Conservation (phyloP, 2,113 vertebrate species). For the Calyptommatus sinebrachiatus region DNA sequence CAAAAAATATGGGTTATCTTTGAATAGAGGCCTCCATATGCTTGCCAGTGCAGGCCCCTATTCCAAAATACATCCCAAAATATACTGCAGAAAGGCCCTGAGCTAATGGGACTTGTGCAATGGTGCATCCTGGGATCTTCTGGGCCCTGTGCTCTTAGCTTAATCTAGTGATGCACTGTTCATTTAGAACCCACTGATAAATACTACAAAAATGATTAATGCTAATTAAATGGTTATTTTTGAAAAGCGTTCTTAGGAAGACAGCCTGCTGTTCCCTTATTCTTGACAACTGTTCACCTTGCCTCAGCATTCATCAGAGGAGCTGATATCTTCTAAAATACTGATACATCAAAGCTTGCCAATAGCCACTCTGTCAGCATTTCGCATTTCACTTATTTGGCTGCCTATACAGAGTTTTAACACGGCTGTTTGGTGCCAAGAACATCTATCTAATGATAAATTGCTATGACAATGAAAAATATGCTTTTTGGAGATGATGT, state of each 20-base stretch:
- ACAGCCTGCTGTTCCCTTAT: slow-evolving; percentile 4
- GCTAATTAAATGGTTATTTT: not conserved
- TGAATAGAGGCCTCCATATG: no score
- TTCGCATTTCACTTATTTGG: slow-evolving; percentile 47
- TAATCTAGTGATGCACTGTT: not conserved
- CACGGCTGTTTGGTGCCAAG: slow-evolving; percentile 28
- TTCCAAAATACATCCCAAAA: not conserved
- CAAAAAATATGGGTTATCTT: no score
- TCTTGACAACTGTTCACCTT: slow-evolving; percentile 40
- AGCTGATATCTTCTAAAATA: slow-evolving; percentile 46
- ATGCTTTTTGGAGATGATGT: slow-evolving; percentile 17
- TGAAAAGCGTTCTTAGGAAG: not conserved
- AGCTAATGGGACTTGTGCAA: no score
- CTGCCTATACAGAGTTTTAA: slow-evolving; percentile 37
- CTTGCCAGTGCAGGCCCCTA: not conserved
- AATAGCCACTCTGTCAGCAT: slow-evolving; percentile 32
- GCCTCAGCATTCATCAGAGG: slow-evolving; percentile 22
- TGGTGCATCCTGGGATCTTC: not conserved
- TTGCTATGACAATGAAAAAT: slow-evolving; percentile 50
- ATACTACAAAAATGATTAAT: not conserved
- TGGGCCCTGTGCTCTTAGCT: not conserved
- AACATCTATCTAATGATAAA: slow-evolving; percentile 50
- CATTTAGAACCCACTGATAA: not conserved
- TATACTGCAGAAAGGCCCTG: no score
- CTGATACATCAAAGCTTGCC: slow-evolving; percentile 41